A percentile compares a stretch with the other conserved stretches of the same genome.
Conservation (phyloP, 1,140 invertebrate species). For the Tetramorium alpestre region DNA sequence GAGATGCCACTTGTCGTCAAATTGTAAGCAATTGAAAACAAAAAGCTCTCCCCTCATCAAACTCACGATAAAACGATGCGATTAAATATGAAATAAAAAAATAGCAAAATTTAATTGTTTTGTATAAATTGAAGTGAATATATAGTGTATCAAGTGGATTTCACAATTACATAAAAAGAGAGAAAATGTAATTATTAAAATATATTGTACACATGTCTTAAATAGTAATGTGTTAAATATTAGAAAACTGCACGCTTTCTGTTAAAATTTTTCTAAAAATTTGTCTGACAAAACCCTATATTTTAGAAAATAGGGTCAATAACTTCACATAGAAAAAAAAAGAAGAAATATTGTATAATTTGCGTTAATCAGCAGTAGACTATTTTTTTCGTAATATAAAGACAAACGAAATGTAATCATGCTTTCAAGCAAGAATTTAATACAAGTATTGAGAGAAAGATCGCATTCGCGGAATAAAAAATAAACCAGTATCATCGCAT, state of each 20-base stretch:
- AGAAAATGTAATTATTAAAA: background rate
- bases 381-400: background rate
- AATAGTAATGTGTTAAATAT: background rate
- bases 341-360: background rate
- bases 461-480: background rate
- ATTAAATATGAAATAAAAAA: background rate
- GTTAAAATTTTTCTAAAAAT: background rate
- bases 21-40: background rate
- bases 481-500: constrained; percentile 3
- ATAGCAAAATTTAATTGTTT: background rate
- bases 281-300: background rate
- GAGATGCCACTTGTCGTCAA: background rate
- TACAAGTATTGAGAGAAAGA: background rate
- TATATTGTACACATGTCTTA: too few species aligned
- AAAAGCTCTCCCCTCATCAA: background rate
- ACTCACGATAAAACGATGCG: background rate
- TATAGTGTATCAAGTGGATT: background rate
- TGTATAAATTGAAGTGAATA: background rate
- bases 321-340: background rate
- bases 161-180: background rate
- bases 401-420: background rate
- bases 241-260: background rate
- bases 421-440: background rate
- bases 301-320: background rate
- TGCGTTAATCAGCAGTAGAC: background rate